Evolutionary conservation across 2,797 vertebrate genomes (phyloP), one percentile per base, ranked within the genome.

Genomic region (Amblyraja radiata): DNA sequence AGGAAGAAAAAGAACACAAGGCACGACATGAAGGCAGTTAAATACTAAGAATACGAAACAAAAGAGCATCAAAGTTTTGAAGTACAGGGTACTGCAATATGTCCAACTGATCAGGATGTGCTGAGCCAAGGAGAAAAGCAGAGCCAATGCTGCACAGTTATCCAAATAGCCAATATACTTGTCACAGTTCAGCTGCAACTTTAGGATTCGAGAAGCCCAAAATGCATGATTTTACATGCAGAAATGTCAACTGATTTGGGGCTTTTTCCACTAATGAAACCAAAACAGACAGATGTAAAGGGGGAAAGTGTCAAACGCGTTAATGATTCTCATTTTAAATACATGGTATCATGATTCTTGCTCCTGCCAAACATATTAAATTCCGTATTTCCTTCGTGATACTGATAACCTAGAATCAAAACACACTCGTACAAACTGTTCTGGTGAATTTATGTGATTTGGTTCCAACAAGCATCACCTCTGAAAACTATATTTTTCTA

Each of bases 171-270:
- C 54, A 65, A 18, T 18, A 65, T 18, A 65, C 65, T 65, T 88
- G 84, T 14, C 61, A 36, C 61, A 36, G 23, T 32, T 88, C 28
- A 88, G n/a, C 84, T 65, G 6, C 61, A 88, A 63, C 21, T 63
- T 65, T 91, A 28, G 21, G 68, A 25, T 11, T 54, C 0, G 16
- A 28, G 46, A 91, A 91, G 36, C 21, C 39, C 6, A 54, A 91
- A 91, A 39, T 91, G 90, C 68, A 74, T 23, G 6, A 28, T 54
- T 74, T 91, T 54, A 39, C 10, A 23, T 46, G 11, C 73, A 90
- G 68, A 73, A 91, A 68, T 36, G 16, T 74, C 90, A 91, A 91
- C 14, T 88, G n/a, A 6, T 88, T 88, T 65, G 61, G n/a, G n/a
- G 36, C 16, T 73, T 90, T 73, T 71, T 46, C 65, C 65, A 73